These are phyloP conservation scores for Phalacrocorax pelagicus DNA, from an alignment of 2,113 vertebrate species.

Conservation along the genomic window DNA sequence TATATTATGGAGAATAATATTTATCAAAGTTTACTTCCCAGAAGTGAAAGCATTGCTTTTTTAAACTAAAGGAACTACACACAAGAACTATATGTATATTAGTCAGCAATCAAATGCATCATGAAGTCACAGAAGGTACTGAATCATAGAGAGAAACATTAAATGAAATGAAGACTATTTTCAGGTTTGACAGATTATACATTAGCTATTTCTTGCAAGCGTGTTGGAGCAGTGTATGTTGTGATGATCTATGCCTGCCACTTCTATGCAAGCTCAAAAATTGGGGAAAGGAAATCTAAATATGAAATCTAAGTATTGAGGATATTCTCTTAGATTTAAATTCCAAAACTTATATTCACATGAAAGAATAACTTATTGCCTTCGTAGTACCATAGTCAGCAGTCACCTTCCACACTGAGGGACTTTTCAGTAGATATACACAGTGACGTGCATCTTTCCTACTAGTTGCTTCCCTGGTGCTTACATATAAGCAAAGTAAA, in stretches of 20 bases:
- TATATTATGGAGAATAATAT: not conserved
- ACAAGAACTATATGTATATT: not conserved
- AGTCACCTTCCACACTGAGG: not conserved
- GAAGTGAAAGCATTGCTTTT: not conserved
- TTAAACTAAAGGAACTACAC: not conserved
- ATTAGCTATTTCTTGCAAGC: not conserved
- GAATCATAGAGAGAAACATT: not conserved
- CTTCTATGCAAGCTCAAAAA: not conserved
- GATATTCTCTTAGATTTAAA: not conserved
- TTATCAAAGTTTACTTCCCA: not conserved
- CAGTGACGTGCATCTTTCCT: not conserved
- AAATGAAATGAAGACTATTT: not conserved
- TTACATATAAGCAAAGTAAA: not conserved
- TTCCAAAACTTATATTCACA: not conserved
- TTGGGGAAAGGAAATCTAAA: not conserved
- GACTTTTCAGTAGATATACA: not conserved
- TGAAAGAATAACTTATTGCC: not conserved
- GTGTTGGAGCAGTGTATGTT: not conserved
- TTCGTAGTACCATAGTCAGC: not conserved
- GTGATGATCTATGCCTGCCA: not conserved
- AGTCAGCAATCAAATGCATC: not conserved
- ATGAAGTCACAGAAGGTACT: not conserved
- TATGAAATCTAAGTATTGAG: not conserved
- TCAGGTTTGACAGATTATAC: not conserved
- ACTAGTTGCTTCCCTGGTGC: not conserved